Evolutionary conservation across 2,113 vertebrate species (phyloP), one percentile per base, ranked within the genome.

Genomic region (Ondatra zibethicus): DNA sequence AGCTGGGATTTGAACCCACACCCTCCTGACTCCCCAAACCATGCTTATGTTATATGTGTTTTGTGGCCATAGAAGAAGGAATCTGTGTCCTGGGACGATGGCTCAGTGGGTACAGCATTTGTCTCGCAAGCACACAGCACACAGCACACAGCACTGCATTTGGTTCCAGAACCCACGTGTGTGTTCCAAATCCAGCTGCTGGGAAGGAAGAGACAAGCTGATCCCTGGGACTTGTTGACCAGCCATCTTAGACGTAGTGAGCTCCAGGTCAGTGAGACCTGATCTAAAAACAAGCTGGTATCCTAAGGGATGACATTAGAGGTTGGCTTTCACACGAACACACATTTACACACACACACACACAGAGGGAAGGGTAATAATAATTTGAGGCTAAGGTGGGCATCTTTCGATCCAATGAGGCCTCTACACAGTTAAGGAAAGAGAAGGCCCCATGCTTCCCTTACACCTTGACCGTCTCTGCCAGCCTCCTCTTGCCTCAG

Each of bases 381-480:
- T 78, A 12, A 33, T 45, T 14, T 33, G 47, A 45, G 47, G 9
- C 31, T 31, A 7, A 39, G 65, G 36, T 14, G 42, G 31, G 25
- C 92, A 0, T 45, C 45, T 39, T 72, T 61, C 3, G 31, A 63
- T 55, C 55, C 29, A 25, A 84, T 82, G 80, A 55, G 80, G 52
- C 23, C 7, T 42, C 47, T 2, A 58, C 45, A 27, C 10, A 52
- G 23, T 65, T 42, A 47, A 81, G 73, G 76, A 73, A 36, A 52
- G 39, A 58, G n/a, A 55, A 80, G 68, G 21, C 21, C 12, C 11
- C 5, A 0, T 9, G 2, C 42, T 9, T 50, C 45, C 4, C 70
- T 3, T 1, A 0, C 0, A 39, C 31, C 4, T 21, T 6, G 0
- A 19, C 66, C 17, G n/a, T 45, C 27, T 6, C 16, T 0, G 8